phyloP scores from a whole-genome alignment of 2,888 invertebrate genomes.

The Drosophila acutilabella region DNA sequence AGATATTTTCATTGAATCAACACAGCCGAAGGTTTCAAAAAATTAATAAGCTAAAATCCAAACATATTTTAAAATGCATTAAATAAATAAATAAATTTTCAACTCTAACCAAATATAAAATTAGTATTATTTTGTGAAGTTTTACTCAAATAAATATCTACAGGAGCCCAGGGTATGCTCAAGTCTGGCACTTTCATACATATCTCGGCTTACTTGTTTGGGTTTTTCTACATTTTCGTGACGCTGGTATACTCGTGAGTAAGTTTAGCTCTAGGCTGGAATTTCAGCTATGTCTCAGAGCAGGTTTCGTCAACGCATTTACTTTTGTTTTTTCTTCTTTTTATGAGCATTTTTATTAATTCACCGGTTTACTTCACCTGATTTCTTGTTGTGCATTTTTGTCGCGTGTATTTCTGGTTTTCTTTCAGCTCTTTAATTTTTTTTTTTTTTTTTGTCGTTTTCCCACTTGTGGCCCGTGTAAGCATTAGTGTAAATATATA shows the following conservation, averaged over 20 bases:
- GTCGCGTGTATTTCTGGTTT: constrained; percentile 78
- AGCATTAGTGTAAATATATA: background rate
- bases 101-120: too few species aligned
- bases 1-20: too few species aligned
- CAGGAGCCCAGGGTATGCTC: constrained; percentile 8
- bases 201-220: constrained; percentile 49
- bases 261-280: constrained; percentile 50
- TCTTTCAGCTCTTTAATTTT: background rate
- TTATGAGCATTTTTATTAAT: constrained; percentile 52
- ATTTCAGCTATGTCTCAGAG: constrained; percentile 71
- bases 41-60: too few species aligned
- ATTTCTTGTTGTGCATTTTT: constrained; percentile 73
- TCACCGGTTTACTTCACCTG: constrained; percentile 79
- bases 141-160: too few species aligned
- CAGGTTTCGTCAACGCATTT: constrained; percentile 71
- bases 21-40: too few species aligned
- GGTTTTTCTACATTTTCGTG: constrained; percentile 44
- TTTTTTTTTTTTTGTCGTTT: constrained; percentile 15
- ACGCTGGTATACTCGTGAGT: constrained; percentile 43
- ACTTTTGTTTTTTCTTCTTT: constrained; percentile 20
- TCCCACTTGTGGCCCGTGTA: constrained; percentile 2
- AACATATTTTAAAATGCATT: too few species aligned
- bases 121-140: too few species aligned
- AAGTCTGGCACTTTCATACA: constrained; percentile 14
- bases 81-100: too few species aligned